phyloP scores from a whole-genome alignment of 37 sponge, comb jelly and placozoan genomes.

The Aplysina aerophoba region DNA sequence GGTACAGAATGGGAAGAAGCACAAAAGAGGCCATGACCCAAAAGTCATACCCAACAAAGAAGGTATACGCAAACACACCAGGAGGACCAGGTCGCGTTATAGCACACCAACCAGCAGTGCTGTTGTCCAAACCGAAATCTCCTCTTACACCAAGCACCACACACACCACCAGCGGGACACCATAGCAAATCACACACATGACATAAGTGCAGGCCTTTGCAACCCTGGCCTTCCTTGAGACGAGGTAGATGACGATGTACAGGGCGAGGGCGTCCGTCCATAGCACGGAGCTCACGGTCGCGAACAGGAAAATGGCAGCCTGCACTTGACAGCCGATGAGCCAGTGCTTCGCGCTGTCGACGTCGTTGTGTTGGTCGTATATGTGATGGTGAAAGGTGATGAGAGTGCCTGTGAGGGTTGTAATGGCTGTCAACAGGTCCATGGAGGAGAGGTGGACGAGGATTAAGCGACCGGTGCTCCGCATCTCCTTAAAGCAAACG shows the following conservation, averaged over 20 bases:
- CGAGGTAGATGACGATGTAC: conserved; percentile 26
- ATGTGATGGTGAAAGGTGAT: conserved; percentile 22
- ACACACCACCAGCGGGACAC: background rate
- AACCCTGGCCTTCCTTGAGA: background rate
- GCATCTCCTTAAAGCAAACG: conserved; percentile 52
- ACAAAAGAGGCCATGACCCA: conserved; percentile 53
- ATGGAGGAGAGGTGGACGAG: conserved; percentile 66
- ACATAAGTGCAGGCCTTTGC: conserved; percentile 1
- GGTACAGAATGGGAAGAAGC: conserved; percentile 50
- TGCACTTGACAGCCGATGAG: background rate
- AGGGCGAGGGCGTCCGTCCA: conserved; percentile 70
- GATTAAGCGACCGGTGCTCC: conserved; percentile 53
- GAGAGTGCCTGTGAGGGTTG: conserved; percentile 48
- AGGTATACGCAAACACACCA: background rate
- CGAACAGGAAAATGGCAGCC: conserved; percentile 45
- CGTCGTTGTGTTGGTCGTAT: background rate
- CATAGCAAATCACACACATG: conserved; percentile 45
- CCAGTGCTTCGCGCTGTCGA: background rate
- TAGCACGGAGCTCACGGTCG: conserved; percentile 55
- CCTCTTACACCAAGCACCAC: background rate
- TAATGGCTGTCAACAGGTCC: conserved; percentile 46
- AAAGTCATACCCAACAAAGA: conserved; percentile 49
- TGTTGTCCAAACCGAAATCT: background rate
- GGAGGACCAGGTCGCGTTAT: background rate
- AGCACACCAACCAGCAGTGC: conserved; percentile 43